Percentiles rank a stretch among this genome's conserved stretches.
Evolutionary conservation across 2,888 invertebrate genomes (phyloP).

Genomic region (Eupithecia vulgata): DNA sequence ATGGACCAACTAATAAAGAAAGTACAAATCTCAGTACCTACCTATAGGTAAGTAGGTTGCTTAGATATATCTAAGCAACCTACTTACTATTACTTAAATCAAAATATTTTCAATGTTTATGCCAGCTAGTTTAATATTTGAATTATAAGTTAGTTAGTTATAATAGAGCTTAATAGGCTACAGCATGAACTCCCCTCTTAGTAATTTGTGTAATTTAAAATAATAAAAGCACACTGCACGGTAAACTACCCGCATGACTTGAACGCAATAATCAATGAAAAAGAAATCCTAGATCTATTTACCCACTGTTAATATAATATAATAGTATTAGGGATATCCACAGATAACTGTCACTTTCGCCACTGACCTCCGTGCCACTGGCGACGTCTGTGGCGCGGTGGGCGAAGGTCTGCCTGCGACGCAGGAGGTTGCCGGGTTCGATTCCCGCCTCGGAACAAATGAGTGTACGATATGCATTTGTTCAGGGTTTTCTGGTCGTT

Average conservation of each 20-base stretch:
- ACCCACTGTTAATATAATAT: background rate
- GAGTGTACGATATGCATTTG: too few relatives aligned
- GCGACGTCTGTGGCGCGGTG: too few relatives aligned
- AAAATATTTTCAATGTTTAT: background rate
- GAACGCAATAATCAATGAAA: background rate
- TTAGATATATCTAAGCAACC: too few relatives aligned
- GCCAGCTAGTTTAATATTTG: background rate
- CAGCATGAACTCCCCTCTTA: constrained; percentile 50
- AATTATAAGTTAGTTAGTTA: background rate
- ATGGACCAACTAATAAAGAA: too few relatives aligned
- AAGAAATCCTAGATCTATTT: background rate
- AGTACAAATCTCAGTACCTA: too few relatives aligned
- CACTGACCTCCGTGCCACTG: too few relatives aligned
- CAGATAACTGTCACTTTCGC: too few relatives aligned
- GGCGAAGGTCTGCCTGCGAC: too few relatives aligned
- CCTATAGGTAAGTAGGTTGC: too few relatives aligned
- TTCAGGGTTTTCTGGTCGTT: too few relatives aligned
- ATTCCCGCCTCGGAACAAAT: too few relatives aligned
- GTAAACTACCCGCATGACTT: constrained; percentile 35
- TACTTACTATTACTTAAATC: background rate
- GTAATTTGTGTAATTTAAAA: constrained; percentile 66
- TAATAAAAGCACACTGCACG: constrained; percentile 53
- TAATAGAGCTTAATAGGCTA: constrained; percentile 32
- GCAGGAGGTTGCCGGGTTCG: too few relatives aligned
- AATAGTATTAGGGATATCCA: background rate